Percentiles rank a stretch among this genome's conserved stretches.
Conservation (phyloP, 2,888 invertebrate genomes). For the Acleris emargana region DNA sequence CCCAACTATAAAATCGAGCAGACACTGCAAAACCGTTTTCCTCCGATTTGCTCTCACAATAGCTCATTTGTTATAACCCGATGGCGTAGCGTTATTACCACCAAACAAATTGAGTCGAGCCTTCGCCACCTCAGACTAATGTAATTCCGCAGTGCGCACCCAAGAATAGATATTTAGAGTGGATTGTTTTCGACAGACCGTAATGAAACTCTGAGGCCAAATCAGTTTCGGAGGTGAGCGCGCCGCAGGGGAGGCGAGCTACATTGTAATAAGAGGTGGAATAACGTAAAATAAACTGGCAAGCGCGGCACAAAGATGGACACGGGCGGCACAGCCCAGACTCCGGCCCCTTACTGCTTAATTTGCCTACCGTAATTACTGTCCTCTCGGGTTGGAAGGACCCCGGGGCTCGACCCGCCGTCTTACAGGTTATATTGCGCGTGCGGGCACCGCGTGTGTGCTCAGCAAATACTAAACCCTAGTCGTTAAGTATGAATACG, state of each 20-base stretch:
- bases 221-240: slow-evolving; percentile 81
- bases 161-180: slow-evolving; percentile 84
- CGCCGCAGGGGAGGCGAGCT: slow-evolving; percentile 80
- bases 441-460: slow-evolving; percentile 82
- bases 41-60: slow-evolving; percentile 78
- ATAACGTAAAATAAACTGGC: slow-evolving; percentile 82
- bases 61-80: slow-evolving; percentile 83
- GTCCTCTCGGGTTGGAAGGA: slow-evolving; percentile 80
- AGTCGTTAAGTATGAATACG: slow-evolving; percentile 83
- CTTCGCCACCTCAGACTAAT: slow-evolving; percentile 84
- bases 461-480: slow-evolving; percentile 80
- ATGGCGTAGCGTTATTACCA: slow-evolving; percentile 81
- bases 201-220: slow-evolving; percentile 82
- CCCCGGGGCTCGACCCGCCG: slow-evolving; percentile 76
- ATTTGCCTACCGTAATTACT: slow-evolving; percentile 85
- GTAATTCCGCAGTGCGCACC: slow-evolving; percentile 81
- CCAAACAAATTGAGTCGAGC: slow-evolving; percentile 84
- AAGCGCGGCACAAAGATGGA: slow-evolving; percentile 76
- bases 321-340: slow-evolving; percentile 64
- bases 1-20: slow-evolving; percentile 68
- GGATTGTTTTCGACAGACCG: slow-evolving; percentile 85
- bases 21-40: slow-evolving; percentile 75
- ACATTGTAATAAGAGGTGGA: slow-evolving; percentile 83
- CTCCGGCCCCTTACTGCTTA: slow-evolving; percentile 81
- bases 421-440: slow-evolving; percentile 81